Conservation (phyloP, 2,113 vertebrate species). For the Trogon melanurus region DNA sequence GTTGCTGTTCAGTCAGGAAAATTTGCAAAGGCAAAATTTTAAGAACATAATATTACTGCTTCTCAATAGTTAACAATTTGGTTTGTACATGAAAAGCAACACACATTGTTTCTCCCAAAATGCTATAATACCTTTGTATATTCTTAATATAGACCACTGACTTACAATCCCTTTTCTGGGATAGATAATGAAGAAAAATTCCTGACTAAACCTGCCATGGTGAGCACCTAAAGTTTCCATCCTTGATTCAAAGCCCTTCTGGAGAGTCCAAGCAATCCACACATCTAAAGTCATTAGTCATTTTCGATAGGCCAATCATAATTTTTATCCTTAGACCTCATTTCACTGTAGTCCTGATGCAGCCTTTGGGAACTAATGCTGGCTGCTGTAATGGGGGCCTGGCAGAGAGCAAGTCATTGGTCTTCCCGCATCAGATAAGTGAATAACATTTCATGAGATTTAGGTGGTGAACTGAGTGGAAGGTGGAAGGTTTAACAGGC, state of each 20-base stretch:
- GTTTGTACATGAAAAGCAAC: background rate
- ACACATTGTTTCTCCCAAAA: background rate
- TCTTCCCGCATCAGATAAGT: background rate
- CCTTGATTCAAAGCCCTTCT: background rate
- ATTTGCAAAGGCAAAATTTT: background rate
- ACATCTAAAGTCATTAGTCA: background rate
- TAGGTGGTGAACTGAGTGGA: background rate
- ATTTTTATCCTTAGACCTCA: background rate
- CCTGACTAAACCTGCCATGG: background rate
- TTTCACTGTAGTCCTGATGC: background rate
- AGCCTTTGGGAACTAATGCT: background rate
- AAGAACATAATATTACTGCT: background rate
- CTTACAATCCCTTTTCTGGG: background rate
- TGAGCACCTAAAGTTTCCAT: background rate
- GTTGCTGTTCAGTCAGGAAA: background rate
- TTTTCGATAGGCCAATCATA: background rate
- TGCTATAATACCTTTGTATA: background rate
- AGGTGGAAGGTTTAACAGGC: background rate
- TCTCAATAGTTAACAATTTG: background rate
- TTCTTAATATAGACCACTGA: background rate
- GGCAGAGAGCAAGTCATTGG: accelerated
- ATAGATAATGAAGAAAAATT: background rate
- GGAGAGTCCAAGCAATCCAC: background rate
- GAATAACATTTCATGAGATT: accelerated
- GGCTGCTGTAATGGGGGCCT: background rate